A percentile compares a stretch with the other conserved stretches of the same genome.
Evolutionary conservation across 2,888 invertebrate genomes (phyloP).

Genomic region (Masnerella sp.): DNA sequence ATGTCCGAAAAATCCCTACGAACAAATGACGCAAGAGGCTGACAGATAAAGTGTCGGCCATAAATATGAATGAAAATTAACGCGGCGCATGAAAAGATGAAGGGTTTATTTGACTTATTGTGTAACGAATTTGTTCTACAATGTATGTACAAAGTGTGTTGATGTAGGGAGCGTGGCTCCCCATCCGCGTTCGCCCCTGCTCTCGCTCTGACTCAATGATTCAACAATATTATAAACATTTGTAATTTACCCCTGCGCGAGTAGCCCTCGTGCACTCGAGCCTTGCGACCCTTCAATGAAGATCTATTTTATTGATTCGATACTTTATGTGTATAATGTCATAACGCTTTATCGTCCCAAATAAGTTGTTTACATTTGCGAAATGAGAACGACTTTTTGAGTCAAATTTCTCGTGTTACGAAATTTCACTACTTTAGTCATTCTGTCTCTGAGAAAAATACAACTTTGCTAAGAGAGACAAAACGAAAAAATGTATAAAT

Average conservation of each 20-base stretch:
- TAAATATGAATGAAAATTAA: conserved; percentile 47
- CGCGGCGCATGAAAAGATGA: conserved; percentile 42
- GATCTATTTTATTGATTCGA: conserved; percentile 56
- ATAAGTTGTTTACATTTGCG: conserved; percentile 48
- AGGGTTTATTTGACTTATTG: conserved; percentile 58
- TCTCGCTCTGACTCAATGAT: conserved; percentile 54
- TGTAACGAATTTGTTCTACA: conserved; percentile 56
- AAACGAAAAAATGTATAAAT: too few species aligned
- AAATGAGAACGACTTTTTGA: not conserved
- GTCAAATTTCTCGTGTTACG: too few species aligned
- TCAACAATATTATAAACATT: conserved; percentile 58
- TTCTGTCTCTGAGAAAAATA: too few species aligned
- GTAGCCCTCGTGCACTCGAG: conserved; percentile 34
- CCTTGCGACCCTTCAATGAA: conserved; percentile 46
- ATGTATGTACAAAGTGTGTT: conserved; percentile 53
- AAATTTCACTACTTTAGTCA: too few species aligned
- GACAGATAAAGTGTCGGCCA: conserved; percentile 26
- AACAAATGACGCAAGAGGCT: conserved; percentile 20
- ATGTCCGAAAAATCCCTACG: not conserved
- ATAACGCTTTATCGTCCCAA: conserved; percentile 48
- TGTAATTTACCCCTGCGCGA: conserved; percentile 52
- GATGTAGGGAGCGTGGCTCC: conserved; percentile 48
- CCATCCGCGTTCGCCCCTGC: conserved; percentile 25
- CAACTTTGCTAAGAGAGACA: too few species aligned
- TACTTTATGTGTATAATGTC: conserved; percentile 52